Conservation (phyloP, 2,797 vertebrate species). For the Siniperca obscura region DNA sequence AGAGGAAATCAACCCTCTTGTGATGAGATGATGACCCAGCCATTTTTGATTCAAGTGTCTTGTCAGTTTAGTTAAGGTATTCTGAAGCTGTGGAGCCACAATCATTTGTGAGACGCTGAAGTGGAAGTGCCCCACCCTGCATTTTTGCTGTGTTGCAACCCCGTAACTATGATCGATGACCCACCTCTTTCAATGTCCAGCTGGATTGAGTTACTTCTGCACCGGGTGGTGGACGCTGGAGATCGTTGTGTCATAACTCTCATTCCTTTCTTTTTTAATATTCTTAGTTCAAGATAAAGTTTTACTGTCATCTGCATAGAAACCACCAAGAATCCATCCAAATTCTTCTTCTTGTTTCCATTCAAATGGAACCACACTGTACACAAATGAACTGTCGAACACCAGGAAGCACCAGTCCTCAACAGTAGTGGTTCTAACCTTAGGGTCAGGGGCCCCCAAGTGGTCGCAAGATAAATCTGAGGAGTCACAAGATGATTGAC, state of each 20-base stretch:
- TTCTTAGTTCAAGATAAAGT: background rate
- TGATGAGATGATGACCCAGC: conserved; percentile 2
- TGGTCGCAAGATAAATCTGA: no score
- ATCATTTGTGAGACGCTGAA: background rate
- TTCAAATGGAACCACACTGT: background rate
- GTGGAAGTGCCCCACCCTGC: conserved; percentile 6
- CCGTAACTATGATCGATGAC: background rate
- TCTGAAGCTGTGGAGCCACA: background rate
- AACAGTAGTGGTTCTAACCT: background rate
- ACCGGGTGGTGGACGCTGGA: background rate
- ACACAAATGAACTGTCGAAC: background rate
- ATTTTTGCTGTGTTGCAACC: background rate
- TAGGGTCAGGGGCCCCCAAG: no score
- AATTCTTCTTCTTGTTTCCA: background rate
- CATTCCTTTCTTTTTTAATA: background rate
- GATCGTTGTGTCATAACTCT: background rate
- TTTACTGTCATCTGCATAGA: background rate
- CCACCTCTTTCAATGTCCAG: background rate
- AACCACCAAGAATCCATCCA: background rate
- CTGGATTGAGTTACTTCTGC: background rate
- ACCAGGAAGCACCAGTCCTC: background rate
- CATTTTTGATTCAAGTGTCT: background rate
- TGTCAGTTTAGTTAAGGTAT: background rate
- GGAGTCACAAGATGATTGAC: background rate
- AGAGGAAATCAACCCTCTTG: conserved; percentile 6